These are phyloP conservation scores for Galerucella calmariensis DNA, from an alignment of 2,888 invertebrate species.

Conservation along the genomic window DNA sequence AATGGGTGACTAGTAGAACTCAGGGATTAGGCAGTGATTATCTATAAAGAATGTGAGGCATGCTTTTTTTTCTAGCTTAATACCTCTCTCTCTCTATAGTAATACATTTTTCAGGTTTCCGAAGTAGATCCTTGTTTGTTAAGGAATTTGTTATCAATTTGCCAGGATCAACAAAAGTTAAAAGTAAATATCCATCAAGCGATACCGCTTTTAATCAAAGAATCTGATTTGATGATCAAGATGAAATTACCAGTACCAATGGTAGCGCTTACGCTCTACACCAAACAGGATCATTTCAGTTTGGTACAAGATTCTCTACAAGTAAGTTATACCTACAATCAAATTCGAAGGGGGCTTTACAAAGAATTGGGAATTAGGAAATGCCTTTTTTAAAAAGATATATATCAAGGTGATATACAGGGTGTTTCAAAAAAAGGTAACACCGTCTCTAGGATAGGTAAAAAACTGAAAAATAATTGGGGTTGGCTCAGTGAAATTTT, in stretches of 20 bases:
- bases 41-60: too few relatives aligned
- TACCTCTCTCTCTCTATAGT: not conserved
- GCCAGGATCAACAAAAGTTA: conserved; percentile 72
- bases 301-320: conserved; percentile 81
- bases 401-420: too few relatives aligned
- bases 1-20: too few relatives aligned
- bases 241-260: conserved; percentile 84
- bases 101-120: conserved; percentile 67
- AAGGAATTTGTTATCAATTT: conserved; percentile 72
- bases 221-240: conserved; percentile 87
- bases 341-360: too few relatives aligned
- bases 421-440: too few relatives aligned
- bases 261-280: conserved; percentile 81
- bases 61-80: not conserved
- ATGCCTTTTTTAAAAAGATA: too few relatives aligned
- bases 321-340: conserved; percentile 64
- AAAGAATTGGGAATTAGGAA: too few relatives aligned
- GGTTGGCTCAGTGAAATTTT: too few relatives aligned
- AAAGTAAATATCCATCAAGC: conserved; percentile 83
- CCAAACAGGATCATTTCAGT: conserved; percentile 81
- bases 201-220: conserved; percentile 80
- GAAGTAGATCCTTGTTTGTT: conserved; percentile 74
- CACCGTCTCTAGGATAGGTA: too few relatives aligned
- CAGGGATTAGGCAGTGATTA: too few relatives aligned
- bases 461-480: too few relatives aligned